These are phyloP conservation scores for Volucella inanis DNA, from an alignment of 2,888 invertebrate genomes.

Conservation along the genomic window DNA sequence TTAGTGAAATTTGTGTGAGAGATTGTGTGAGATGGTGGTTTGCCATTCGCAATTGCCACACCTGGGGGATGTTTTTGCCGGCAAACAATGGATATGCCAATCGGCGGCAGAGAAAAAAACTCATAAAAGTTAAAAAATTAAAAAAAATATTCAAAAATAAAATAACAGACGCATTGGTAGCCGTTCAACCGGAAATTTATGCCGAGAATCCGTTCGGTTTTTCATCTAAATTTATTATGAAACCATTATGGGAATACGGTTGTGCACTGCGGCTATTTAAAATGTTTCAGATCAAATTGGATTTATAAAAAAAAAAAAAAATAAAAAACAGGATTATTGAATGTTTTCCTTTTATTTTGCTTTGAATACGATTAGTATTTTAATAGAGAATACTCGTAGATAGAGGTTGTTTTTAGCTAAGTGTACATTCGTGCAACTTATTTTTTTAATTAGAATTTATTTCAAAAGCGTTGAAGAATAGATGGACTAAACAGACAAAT, in stretches of 20 bases:
- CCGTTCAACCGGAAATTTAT: constrained; percentile 49
- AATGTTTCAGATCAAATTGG: background rate
- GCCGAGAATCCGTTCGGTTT: constrained; percentile 23
- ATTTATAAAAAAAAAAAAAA: background rate
- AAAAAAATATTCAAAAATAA: background rate
- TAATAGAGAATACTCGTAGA: too few relatives aligned
- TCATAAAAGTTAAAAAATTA: background rate
- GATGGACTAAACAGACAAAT: too few relatives aligned
- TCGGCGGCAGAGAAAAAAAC: background rate
- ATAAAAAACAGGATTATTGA: too few relatives aligned
- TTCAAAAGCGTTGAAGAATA: too few relatives aligned
- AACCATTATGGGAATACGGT: constrained; percentile 48
- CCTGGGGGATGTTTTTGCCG: constrained; percentile 42
- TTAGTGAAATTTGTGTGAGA: constrained; percentile 62
- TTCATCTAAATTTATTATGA: constrained; percentile 64
- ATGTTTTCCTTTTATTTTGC: too few relatives aligned
- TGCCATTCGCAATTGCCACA: constrained; percentile 21
- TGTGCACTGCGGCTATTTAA: constrained; percentile 13
- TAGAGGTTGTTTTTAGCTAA: too few relatives aligned
- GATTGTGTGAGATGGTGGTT: constrained; percentile 38
- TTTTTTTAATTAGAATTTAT: too few relatives aligned
- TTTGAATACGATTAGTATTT: too few relatives aligned
- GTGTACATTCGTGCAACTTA: too few relatives aligned
- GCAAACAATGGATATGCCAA: constrained; percentile 17
- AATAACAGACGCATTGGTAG: constrained; percentile 25